phyloP scores from a whole-genome alignment of 1,140 invertebrate species.

The Centruroides vittatus region DNA sequence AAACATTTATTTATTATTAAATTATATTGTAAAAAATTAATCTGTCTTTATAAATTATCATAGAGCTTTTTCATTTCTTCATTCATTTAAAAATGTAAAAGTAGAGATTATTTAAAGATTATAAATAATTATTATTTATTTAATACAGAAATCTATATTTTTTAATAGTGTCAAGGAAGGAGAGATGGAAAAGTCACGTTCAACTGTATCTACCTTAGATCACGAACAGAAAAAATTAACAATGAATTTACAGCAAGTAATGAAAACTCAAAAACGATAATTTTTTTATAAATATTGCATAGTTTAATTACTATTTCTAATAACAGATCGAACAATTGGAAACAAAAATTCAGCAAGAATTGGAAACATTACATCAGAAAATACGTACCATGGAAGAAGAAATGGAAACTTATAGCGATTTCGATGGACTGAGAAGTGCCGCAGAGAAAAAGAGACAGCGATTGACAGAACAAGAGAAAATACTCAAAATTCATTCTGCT shows the following conservation, averaged over 20 bases:
- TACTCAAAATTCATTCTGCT: too few relatives aligned
- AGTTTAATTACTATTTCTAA: not conserved
- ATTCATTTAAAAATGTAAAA: too few relatives aligned
- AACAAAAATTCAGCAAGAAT: slow-evolving; percentile 38
- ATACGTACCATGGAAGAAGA: slow-evolving; percentile 36
- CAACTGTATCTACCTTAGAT: slow-evolving; percentile 35
- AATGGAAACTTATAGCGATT: slow-evolving; percentile 32
- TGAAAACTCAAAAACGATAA: too few relatives aligned
- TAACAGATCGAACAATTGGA: slow-evolving; percentile 38
- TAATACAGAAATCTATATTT: not conserved
- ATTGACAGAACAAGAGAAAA: slow-evolving; percentile 32
- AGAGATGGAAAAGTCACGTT: slow-evolving; percentile 39
- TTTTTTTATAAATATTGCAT: too few relatives aligned
- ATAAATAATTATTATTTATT: too few relatives aligned
- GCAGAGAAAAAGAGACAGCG: slow-evolving; percentile 34
- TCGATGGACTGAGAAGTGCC: slow-evolving; percentile 32
- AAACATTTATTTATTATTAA: too few relatives aligned
- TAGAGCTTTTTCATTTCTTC: too few relatives aligned
- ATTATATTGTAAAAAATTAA: too few relatives aligned
- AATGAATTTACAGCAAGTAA: slow-evolving; percentile 34
- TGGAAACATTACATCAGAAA: slow-evolving; percentile 33
- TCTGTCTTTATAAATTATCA: too few relatives aligned
- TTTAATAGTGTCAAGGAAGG: slow-evolving; percentile 35
- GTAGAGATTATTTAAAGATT: too few relatives aligned
- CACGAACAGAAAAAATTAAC: slow-evolving; percentile 38